Evolutionary conservation across 2,888 invertebrate species (phyloP), one percentile per base, ranked within the genome.

Genomic region (Sarcophaga rosellei): DNA sequence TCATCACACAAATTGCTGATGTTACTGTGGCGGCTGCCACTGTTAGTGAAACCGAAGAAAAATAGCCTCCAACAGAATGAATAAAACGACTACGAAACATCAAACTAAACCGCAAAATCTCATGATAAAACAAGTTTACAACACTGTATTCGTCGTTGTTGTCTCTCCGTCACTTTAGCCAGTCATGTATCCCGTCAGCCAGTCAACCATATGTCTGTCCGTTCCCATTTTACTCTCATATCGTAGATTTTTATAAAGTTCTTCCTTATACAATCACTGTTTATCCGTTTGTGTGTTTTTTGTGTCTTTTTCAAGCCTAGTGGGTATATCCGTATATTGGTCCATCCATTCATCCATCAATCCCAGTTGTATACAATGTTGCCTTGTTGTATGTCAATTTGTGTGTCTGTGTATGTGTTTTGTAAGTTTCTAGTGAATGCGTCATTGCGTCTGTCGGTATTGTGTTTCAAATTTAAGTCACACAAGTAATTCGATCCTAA

Each of bases 401-500:
- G 53, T 15, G 17, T 53, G 44, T 53, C 17, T 66, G 25, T 44
- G 45, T 10, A 4, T 63, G 62, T 62, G 35, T 70, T 81, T 23
- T 21, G 44, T 25, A 45, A 45, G 59, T 75, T 45, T 53, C 53
- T 53, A 53, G 20, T 78, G 75, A 65, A 81, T 86, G 86, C 86
- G 86, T 86, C 86, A 86, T 75, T 84, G 84, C 78, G 86, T 87
- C 87, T 87, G 82, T 85, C 80, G 85, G 81, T 74, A 81, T 87
- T 85, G 53, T 83, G 83, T 87, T 87, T 87, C 85, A 85, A 69
- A 84, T 87, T 87, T 84, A 86, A 87, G 86, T 87, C 87, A 82
- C 84, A 86, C 81, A 84, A 87, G 87, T 84, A 86, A 87, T 87
- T 86, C 81, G 84, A 87, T 84, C 86, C 86, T 84, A 85, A 87